Evolutionary conservation across 2,797 vertebrate species (phyloP), one percentile per base, ranked within the genome.

Genomic region (Falco novaeseelandiae): DNA sequence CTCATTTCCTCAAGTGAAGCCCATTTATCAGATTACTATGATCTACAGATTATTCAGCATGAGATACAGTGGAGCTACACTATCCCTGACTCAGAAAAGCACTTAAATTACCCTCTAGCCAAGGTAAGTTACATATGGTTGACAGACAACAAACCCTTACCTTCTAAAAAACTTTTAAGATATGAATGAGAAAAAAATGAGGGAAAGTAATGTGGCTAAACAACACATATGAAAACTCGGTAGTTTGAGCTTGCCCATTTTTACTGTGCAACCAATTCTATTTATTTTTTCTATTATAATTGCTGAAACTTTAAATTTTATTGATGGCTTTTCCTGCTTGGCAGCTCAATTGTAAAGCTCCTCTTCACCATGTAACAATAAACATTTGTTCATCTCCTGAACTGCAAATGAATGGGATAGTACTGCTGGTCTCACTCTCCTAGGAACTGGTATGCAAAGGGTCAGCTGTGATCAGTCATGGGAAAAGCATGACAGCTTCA

Each of bases 401-500:
- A 62, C 10, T 44, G 65, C 49, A 52, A 58, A 49, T 15, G 32
- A 89, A 58, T 16, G 14, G 27, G 40, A 86, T 74, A 15, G 15
- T 58, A 44, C 25, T 90, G 55, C 12, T 52, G 23, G 57, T 59
- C 16, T 61, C 46, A 32, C 25, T 46, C 55, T 29, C 26, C 27
- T 7, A n/a, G 16, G 29, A 86, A 69, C 0, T 0, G 1, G 2
- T 29, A 69, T 9, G 23, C 25, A 76, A 26, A 54, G 2, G 0
- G 25, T n/a, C 49, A 66, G 1, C 7, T 8, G 25, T 36, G 44
- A 55, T n/a, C 52, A 44, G 26, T 25, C 32, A 42, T 6, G 17
- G 32, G 46, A 77, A 89, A 58, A 18, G 34, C 38, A 55, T 6
- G 16, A 80, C 20, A 72, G 14, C 27, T 42, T 90, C 54, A 42